Evolutionary conservation across 2,797 vertebrate species (phyloP).

Genomic region (Arrhamphus sclerolepis): DNA sequence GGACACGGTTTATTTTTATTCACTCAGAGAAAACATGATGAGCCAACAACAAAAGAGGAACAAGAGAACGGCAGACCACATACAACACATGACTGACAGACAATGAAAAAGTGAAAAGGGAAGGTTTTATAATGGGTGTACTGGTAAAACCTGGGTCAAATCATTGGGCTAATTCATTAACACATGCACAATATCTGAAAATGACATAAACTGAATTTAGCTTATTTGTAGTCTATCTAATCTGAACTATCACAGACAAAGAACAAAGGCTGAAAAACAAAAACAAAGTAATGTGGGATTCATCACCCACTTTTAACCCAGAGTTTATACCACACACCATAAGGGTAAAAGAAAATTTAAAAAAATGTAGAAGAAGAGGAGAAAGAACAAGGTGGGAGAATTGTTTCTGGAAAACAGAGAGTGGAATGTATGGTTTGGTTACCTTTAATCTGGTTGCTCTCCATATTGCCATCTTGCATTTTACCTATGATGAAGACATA

Average conservation of each 20-base stretch:
- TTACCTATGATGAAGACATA: conserved; percentile 99
- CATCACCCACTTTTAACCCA: conserved; percentile 59
- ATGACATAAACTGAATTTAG: conserved; percentile 6
- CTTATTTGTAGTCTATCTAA: conserved; percentile 1
- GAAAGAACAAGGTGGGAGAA: not conserved
- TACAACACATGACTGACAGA: conserved; percentile 58
- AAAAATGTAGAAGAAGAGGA: conserved; percentile 1
- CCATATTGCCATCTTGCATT: conserved; percentile 99
- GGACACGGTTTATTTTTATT: conserved; percentile 27
- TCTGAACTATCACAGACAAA: conserved; percentile 14
- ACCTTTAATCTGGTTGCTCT: conserved; percentile 99
- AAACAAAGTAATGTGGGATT: conserved; percentile 20
- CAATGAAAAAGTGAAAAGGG: conserved; percentile 37
- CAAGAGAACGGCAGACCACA: conserved; percentile 56
- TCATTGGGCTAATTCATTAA: not conserved
- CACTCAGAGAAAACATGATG: conserved; percentile 48
- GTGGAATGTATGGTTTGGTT: conserved; percentile 86
- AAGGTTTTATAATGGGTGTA: conserved; percentile 37
- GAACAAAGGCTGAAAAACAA: conserved; percentile 7
- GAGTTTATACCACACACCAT: conserved; percentile 45
- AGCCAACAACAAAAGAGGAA: conserved; percentile 60
- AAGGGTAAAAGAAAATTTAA: conserved; percentile 6
- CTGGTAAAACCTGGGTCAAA: conserved; percentile 61
- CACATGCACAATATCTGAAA: conserved; percentile 2
- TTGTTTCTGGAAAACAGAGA: conserved; percentile 51